Evolutionary conservation across 1,140 invertebrate species (phyloP).

Genomic region (Vanessa atalanta): DNA sequence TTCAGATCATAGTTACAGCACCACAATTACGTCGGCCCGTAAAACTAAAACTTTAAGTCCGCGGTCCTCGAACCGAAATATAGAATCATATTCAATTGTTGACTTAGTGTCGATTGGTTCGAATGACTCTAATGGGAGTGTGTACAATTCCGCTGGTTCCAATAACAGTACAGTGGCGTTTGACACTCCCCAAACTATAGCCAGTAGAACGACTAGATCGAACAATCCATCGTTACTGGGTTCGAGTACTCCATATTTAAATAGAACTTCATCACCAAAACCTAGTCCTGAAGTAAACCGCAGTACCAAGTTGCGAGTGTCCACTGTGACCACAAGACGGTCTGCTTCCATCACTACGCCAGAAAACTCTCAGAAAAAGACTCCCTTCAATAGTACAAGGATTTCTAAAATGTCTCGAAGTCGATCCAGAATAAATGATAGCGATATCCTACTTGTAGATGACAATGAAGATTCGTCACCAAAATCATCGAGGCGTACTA

Average conservation of each 20-base stretch:
- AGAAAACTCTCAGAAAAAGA: conserved; percentile 36
- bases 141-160: conserved; percentile 56
- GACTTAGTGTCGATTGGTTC: conserved; percentile 65
- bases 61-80: conserved; percentile 28
- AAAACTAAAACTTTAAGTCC: conserved; percentile 44
- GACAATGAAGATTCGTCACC: conserved; percentile 47
- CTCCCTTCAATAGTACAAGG: conserved; percentile 41
- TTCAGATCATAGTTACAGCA: conserved; percentile 42
- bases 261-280: conserved; percentile 15
- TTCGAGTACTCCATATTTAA: conserved; percentile 57
- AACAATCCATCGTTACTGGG: conserved; percentile 34
- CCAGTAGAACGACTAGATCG: conserved; percentile 22
- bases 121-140: conserved; percentile 39
- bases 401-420: conserved; percentile 44
- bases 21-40: conserved; percentile 37
- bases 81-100: conserved; percentile 66
- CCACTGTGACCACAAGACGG: conserved; percentile 8
- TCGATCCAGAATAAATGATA: conserved; percentile 56
- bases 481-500: conserved; percentile 45
- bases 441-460: conserved; percentile 47
- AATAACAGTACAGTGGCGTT: conserved; percentile 35
- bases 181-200: conserved; percentile 43
- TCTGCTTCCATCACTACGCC: conserved; percentile 39
- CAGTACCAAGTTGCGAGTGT: neutral
- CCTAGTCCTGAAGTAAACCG: conserved; percentile 1